Conservation (phyloP, 2,113 vertebrate species). For the Nothobranchius furzeri region DNA sequence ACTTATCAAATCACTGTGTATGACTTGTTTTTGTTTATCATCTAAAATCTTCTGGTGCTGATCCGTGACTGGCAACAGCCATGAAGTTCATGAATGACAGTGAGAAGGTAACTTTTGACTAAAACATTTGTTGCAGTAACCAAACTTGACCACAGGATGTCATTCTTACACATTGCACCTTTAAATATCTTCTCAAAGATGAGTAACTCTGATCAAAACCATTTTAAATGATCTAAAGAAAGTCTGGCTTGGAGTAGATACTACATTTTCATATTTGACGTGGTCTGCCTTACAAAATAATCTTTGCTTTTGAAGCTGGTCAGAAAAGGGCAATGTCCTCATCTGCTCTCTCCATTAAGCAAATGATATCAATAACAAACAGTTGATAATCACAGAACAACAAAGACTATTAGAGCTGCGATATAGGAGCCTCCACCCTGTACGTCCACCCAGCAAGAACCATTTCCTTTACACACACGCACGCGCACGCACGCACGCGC, state of each 20-base stretch:
- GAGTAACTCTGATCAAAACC: neutral
- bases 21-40: too few relatives aligned
- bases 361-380: slow-evolving; percentile 54
- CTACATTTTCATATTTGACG: slow-evolving; percentile 9
- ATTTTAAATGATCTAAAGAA: neutral
- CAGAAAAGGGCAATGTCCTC: slow-evolving; percentile 19
- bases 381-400: slow-evolving; percentile 55
- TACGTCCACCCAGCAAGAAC: slow-evolving; percentile 12
- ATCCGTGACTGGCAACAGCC: too few relatives aligned
- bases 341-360: slow-evolving; percentile 36
- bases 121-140: too few relatives aligned
- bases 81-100: too few relatives aligned
- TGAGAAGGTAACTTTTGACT: too few relatives aligned
- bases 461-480: slow-evolving; percentile 27
- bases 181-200: neutral
- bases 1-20: too few relatives aligned
- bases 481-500: slow-evolving; percentile 8
- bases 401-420: slow-evolving; percentile 52
- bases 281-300: neutral
- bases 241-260: neutral
- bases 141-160: too few relatives aligned
- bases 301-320: slow-evolving; percentile 15
- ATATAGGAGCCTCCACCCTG: slow-evolving; percentile 40
- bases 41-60: too few relatives aligned
- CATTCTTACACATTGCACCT: neutral